Evolutionary conservation across 1,140 invertebrate genomes (phyloP), one percentile per base, ranked within the genome.

Genomic region (Saccostrea cuccullata): DNA sequence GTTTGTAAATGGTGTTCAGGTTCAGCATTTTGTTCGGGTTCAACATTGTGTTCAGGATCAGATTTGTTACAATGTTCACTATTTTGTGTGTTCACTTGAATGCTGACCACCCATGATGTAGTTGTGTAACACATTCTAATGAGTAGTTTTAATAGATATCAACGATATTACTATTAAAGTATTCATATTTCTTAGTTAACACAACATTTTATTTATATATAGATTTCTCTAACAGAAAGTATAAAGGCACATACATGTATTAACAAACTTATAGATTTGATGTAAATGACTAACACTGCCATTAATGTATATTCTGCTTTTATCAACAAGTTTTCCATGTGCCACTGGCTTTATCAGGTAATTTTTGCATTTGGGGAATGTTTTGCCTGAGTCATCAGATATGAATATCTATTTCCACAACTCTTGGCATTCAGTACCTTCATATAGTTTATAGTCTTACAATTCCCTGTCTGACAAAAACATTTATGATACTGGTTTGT

Each of bases 291-390:
- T 77, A 77, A 77, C 70, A 77, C 9, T 30, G 30, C 70, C 15
- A 26, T 20, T 64, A n/a, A 64, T n/a, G 17, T 17, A 64, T 17
- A 64, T n/a, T 77, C 26, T 77, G 70, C 70, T 77, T 77, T 77
- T 77, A 77, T 77, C 26, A 77, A 30, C 26, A 77, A 77, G 70
- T 77, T 15, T 77, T 77, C 70, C 70, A 77, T 77, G 26, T 77
- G 70, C 26, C 70, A 77, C 26, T 77, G 70, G 70, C 70, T 77
- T 77, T 77, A 26, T 15, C 70, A 77, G 70, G 70, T 77, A 77
- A 77, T 77, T 77, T 77, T 15, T 77, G 70, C 3, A 77, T 64
- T 40, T 40, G 6, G 12, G 15, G 36, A 26, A n/a, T 70, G 40
- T 82, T 56, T 84, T 86, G 23, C 47, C 13, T 86, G 70, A 30